phyloP scores from a whole-genome alignment of 2,113 vertebrate species.

The Tachycineta bicolor region DNA sequence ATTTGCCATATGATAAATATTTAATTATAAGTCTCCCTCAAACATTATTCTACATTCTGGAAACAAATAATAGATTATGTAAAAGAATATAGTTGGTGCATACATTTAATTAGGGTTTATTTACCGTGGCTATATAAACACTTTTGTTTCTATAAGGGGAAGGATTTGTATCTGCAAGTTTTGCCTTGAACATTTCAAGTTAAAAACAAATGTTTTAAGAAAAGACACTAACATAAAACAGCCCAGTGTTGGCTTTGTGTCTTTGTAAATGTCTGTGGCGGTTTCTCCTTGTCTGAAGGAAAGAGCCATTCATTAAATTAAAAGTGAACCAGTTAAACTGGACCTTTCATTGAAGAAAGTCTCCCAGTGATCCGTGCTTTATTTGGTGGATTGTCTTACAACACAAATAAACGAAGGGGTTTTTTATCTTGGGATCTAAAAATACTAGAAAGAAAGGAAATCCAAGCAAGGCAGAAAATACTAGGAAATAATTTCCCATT shows the following conservation, averaged over 20 bases:
- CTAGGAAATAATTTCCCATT: conserved; percentile 63
- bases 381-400: conserved; percentile 73
- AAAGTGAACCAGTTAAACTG: conserved; percentile 66
- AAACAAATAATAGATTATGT: neutral
- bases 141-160: conserved; percentile 37
- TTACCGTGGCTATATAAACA: conserved; percentile 46
- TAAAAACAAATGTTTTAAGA: conserved; percentile 73
- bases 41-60: neutral
- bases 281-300: conserved; percentile 50
- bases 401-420: conserved; percentile 63
- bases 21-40: neutral
- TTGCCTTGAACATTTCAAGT: conserved; percentile 59
- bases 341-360: conserved; percentile 72
- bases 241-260: conserved; percentile 61
- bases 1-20: neutral
- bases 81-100: conserved; percentile 6
- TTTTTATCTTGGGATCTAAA: conserved; percentile 74
- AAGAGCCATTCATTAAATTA: conserved; percentile 73
- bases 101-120: conserved; percentile 64
- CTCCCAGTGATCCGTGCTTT: conserved; percentile 72
- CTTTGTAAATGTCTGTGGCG: conserved; percentile 67
- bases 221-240: conserved; percentile 66
- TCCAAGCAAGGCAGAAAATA: conserved; percentile 60
- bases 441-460: conserved; percentile 76
- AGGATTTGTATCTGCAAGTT: conserved; percentile 51